Base-by-base conservation (phyloP, 2,888 invertebrate species). In the Xestobium rufovillosum region DNA sequence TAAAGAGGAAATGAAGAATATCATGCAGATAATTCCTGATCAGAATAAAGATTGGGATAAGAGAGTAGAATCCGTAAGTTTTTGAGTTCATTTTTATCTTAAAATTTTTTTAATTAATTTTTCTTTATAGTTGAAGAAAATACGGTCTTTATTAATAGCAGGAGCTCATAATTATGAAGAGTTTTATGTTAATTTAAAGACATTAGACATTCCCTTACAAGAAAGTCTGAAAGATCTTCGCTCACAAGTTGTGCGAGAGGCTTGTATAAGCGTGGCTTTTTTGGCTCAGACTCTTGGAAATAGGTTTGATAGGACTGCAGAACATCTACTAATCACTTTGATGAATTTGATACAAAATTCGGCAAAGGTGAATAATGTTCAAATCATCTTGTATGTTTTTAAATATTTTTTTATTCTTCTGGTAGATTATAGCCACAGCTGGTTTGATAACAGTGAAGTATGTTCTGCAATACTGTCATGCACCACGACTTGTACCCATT, bases 311-410 rank as follows among this genome's bases (percentile, higher is more conserved):
- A 83, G 82, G 58, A 84, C 90, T 67, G 83, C 86, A 26, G 83
- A 92, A 60, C 75, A 80, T 47, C 75, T 95, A 34, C 67, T 97
- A 31, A 84, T 84, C 45, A 77, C 79, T 51, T 68, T 97, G 15
- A 87, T 97, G 57, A 83, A 83, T 61, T 76, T 96, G 40, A 88
- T 96, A 64, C 91, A 89, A 56, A 97, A 95, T 63, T 89, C 90
- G 49, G 95, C 92, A 45, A 97, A 96, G 77, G 88, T 91, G 56
- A 70, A 50, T 42, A 16, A 19, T n/a, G n/a, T n/a, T 19, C 23
- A 19, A 19, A 19, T n/a, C 16, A 19, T 38, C 4, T 36, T 4
- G n/a, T 13, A 9, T 26, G 23, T 8, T n/a, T n/a, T n/a, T n/a
- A n/a, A n/a, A n/a, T n/a, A n/a, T n/a, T 26, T 14, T 15, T 30